These are phyloP conservation scores for Drosophila hamatofila DNA, from an alignment of 2,888 invertebrate genomes.

Conservation along the genomic window DNA sequence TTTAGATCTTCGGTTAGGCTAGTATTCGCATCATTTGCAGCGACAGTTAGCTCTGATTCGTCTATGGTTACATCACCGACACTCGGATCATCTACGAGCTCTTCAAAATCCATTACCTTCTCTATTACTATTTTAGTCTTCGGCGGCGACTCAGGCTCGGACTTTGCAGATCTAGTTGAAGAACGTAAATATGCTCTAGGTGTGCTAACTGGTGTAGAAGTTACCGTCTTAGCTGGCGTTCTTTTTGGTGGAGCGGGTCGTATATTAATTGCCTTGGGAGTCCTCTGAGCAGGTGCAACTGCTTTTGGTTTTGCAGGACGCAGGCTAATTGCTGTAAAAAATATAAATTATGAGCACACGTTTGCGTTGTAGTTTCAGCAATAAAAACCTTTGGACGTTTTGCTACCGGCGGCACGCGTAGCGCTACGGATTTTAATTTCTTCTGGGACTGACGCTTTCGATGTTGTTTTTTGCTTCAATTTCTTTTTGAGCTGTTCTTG, in stretches of 20 bases:
- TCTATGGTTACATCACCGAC: background rate
- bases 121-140: constrained; percentile 17
- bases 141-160: constrained; percentile 6
- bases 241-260: constrained; percentile 50
- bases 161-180: constrained; percentile 1
- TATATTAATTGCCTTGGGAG: constrained; percentile 82
- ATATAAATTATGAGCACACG: background rate
- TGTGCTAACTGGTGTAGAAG: constrained; percentile 4
- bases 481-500: constrained; percentile 52
- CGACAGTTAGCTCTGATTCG: constrained; percentile 2
- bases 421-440: constrained; percentile 32
- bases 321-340: constrained; percentile 53
- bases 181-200: constrained; percentile 37
- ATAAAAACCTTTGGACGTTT: constrained; percentile 45
- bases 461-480: constrained; percentile 27
- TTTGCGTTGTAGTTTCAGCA: background rate
- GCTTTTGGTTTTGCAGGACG: constrained; percentile 57
- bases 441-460: background rate
- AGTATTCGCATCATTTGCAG: background rate
- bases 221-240: constrained; percentile 13
- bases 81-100: constrained; percentile 59
- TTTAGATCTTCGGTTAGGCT: constrained; percentile 5
- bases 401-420: constrained; percentile 21
- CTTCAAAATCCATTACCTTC: constrained; percentile 39
- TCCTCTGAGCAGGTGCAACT: constrained; percentile 60